Base-by-base conservation (phyloP, 2,113 vertebrate genomes). In the Anolis sagrei region DNA sequence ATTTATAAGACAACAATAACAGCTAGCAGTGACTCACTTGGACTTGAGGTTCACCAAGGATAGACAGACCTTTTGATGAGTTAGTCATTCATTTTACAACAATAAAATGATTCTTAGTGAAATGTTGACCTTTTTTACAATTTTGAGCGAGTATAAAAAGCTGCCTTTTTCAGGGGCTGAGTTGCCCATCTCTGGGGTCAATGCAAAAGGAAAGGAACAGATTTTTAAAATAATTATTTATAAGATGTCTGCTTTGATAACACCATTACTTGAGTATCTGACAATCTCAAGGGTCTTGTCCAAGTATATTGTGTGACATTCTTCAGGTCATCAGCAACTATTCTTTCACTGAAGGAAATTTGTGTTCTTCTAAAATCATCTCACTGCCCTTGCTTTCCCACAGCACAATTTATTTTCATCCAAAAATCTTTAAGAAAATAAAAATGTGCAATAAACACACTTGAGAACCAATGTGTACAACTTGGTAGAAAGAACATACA, bases 241-340 rank as follows among this genome's bases (percentile, higher is more conserved):
- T 96, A 97, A 96, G 96, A 96, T 95, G 95, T 95, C 96, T 95
- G 89, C 79, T 96, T 95, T 95, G 87, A 94, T 95, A 95, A 94
- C 0, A 0, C 90, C 93, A 72, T 92, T 94, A 87, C 87, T 92
- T 92, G 92, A 94, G 92, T 95, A 92, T 93, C 90, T 94, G 90
- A 90, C 4, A 4, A 96, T 92, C 92, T 93, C 11, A 0, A 91
- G 95, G 95, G 81, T 89, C 94, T 84, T 32, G 62, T 48, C 89
- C 93, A 80, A n/a, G 82, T 94, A 93, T 89, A 90, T 81, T 32
- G 49, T 89, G 80, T 91, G 88, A 89, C 88, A 92, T 93, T 90
- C 32, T n/a, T 73, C 90, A 95, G 95, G 94, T 93, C 94, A 94
- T 89, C 86, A 90, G 87, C 73, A 92, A 88, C 88, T 90, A 92